phyloP scores from a whole-genome alignment of 2,113 vertebrate species.

The Ophiodon elongatus region DNA sequence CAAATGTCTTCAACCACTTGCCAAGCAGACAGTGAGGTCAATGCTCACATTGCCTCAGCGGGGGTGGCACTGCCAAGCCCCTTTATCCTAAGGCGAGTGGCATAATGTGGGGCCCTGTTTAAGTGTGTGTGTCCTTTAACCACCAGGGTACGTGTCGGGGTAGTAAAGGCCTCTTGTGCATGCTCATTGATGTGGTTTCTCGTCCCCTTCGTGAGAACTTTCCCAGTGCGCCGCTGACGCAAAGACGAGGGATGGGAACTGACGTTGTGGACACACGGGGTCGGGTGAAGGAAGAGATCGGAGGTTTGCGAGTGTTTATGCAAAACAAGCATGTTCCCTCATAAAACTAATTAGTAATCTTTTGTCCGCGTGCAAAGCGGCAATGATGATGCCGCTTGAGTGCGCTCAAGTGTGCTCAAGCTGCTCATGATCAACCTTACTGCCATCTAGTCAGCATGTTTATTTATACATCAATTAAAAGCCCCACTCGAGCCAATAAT shows the following conservation, averaged over 20 bases:
- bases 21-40: constrained; percentile 63
- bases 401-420: constrained; percentile 52
- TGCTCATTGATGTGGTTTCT: constrained; percentile 40
- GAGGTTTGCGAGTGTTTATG: constrained; percentile 57
- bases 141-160: neutral
- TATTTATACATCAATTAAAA: constrained; percentile 71
- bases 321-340: constrained; percentile 47
- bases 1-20: constrained; percentile 56
- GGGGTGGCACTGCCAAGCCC: constrained; percentile 28
- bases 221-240: neutral
- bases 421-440: constrained; percentile 53
- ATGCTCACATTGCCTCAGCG: constrained; percentile 5
- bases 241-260: neutral
- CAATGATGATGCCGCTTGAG: constrained; percentile 27
- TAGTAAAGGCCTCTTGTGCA: constrained; percentile 45
- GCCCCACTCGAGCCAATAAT: constrained; percentile 53
- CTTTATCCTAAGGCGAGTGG: constrained; percentile 26
- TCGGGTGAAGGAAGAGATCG: neutral
- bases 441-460: constrained; percentile 56
- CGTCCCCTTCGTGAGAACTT: constrained; percentile 20
- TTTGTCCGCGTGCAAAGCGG: constrained; percentile 46
- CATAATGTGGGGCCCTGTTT: constrained; percentile 22
- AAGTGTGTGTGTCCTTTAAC: constrained; percentile 16
- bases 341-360: constrained; percentile 65
- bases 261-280: neutral